phyloP scores from a whole-genome alignment of 2,888 invertebrate genomes.

The Stenoptilia bipunctidactyla region DNA sequence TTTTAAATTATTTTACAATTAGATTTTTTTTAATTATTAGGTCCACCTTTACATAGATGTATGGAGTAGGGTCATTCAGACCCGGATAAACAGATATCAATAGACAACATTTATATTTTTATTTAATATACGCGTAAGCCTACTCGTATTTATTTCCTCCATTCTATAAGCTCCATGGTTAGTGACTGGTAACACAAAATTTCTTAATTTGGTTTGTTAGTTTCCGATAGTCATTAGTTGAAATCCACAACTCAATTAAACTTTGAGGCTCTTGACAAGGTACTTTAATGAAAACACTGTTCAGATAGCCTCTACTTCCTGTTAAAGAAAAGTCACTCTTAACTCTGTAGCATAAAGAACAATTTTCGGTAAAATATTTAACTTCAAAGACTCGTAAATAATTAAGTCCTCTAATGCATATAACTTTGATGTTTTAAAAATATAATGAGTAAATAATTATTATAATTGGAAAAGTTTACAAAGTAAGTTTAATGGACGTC shows the following conservation, averaged over 20 bases:
- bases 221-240: slow-evolving; percentile 41
- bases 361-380: neutral
- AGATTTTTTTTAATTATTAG: too few species aligned
- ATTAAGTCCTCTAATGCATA: neutral
- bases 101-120: too few species aligned
- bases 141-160: too few species aligned
- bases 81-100: too few species aligned
- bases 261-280: slow-evolving; percentile 44
- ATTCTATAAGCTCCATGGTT: too few species aligned
- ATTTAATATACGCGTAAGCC: too few species aligned
- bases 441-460: neutral
- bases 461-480: neutral
- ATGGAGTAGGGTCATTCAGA: too few species aligned
- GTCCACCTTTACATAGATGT: too few species aligned
- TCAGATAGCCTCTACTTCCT: slow-evolving; percentile 2
- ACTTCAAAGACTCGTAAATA: neutral
- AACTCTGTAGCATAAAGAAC: neutral
- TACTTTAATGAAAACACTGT: slow-evolving; percentile 32
- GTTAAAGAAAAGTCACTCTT: slow-evolving; percentile 2
- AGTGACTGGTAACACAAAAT: slow-evolving; percentile 19
- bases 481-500: neutral
- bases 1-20: too few species aligned
- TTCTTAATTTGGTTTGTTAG: slow-evolving; percentile 35
- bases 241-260: slow-evolving; percentile 58
- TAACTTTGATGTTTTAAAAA: neutral